phyloP scores from a whole-genome alignment of 2,113 vertebrate species.

The Sebastes schlegelii region DNA sequence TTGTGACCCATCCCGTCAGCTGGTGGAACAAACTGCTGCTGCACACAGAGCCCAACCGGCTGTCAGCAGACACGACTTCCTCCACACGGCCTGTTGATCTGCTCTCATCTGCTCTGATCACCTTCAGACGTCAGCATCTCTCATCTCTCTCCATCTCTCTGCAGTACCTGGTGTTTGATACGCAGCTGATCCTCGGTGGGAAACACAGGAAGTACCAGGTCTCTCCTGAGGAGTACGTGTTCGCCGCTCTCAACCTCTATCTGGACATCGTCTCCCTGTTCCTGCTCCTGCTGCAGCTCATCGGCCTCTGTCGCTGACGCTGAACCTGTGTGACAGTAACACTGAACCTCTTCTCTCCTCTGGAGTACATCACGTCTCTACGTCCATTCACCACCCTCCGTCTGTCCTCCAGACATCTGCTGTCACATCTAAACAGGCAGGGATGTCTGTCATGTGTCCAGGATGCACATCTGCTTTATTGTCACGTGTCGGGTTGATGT shows the following conservation, averaged over 20 bases:
- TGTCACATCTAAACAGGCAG: not conserved
- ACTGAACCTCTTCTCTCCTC: not conserved
- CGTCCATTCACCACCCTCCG: not conserved
- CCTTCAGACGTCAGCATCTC: slow-evolving; percentile 34
- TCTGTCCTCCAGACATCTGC: not conserved
- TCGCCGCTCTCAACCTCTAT: slow-evolving; percentile 88
- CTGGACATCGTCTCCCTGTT: slow-evolving; percentile 86
- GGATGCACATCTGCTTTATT: not conserved
- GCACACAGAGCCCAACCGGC: slow-evolving; percentile 51
- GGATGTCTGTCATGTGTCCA: not conserved
- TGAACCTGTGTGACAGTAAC: not conserved
- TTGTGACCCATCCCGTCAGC: slow-evolving; percentile 72
- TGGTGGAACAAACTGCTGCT: slow-evolving; percentile 50
- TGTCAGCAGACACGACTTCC: slow-evolving; percentile 60
- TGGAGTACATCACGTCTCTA: not conserved
- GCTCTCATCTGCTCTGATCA: too few relatives aligned
- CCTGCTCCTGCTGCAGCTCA: slow-evolving; percentile 84
- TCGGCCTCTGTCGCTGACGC: slow-evolving; percentile 67
- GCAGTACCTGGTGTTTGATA: slow-evolving; percentile 86
- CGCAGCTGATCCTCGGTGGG: slow-evolving; percentile 85
- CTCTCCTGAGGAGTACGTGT: slow-evolving; percentile 88
- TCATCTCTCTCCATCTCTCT: slow-evolving; percentile 56
- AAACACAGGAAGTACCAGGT: slow-evolving; percentile 81
- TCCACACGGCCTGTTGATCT: slow-evolving; percentile 50
- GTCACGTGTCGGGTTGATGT: not conserved